Conservation (phyloP, 2,888 invertebrate species). For the Sycophila texana region DNA sequence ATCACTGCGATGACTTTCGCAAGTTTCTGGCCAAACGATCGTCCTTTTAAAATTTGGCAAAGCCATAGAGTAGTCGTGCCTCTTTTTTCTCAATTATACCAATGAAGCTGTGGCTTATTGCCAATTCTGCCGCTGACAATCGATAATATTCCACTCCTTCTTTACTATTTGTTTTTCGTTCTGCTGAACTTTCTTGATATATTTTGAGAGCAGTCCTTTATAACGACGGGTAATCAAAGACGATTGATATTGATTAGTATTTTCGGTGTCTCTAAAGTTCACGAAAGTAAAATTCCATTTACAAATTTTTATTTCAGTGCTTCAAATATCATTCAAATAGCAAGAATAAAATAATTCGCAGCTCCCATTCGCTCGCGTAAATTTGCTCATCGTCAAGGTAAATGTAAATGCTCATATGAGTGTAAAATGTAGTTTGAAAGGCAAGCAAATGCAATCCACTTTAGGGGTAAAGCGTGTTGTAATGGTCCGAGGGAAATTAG, state of each 20-base stretch:
- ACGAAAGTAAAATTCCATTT: too few relatives aligned
- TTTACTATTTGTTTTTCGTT: not conserved
- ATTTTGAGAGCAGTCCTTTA: too few relatives aligned
- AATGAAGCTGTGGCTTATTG: constrained; percentile 20
- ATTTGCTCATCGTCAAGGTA: not conserved
- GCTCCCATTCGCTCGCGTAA: not conserved
- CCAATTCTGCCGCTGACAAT: constrained; percentile 24
- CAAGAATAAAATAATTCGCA: too few relatives aligned
- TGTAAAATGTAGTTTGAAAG: not conserved
- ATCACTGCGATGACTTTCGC: not conserved
- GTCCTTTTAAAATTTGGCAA: constrained; percentile 25
- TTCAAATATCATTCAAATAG: too few relatives aligned
- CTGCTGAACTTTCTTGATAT: not conserved
- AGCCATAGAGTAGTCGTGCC: not conserved
- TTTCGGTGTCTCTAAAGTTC: too few relatives aligned
- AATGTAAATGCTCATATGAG: not conserved
- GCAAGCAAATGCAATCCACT: not conserved
- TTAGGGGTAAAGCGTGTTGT: not conserved
- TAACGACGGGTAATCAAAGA: too few relatives aligned
- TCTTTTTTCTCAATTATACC: constrained; percentile 34
- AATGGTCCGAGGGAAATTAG: constrained; percentile 27
- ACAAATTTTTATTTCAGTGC: too few relatives aligned
- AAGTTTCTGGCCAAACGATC: not conserved
- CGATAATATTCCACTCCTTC: constrained; percentile 22
- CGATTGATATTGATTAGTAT: too few relatives aligned